Evolutionary conservation across 2,113 vertebrate genomes (phyloP), one percentile per base, ranked within the genome.

Genomic region (Tichodroma muraria): DNA sequence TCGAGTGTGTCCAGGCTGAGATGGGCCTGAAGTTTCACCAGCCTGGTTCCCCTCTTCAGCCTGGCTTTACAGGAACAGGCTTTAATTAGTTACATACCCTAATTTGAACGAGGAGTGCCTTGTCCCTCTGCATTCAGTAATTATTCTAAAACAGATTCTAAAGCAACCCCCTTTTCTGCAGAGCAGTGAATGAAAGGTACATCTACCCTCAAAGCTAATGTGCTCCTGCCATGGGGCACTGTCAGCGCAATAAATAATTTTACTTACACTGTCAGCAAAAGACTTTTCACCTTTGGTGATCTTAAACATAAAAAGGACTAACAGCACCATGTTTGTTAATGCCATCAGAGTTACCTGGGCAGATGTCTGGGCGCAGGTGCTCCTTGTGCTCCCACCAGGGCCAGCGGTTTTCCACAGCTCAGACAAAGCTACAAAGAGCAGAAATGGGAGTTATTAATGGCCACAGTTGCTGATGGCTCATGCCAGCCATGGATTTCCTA

Each of bases 121-220:
- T 40, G 6, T 13, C 49, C 25, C 33, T 28, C 35, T 53, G 42
- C 28, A 60, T 23, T 9, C 15, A 56, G 0, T 17, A 37, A 33
- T 23, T n/a, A 33, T 4, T 52, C 72, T 61, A 15, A 11, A 70
- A 35, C 23, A 33, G 24, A 52, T 15, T 47, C 23, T 66, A 73
- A 33, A 64, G 11, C 12, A 56, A 14, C 4, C 18, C 11, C 24
- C 13, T 5, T 2, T 47, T 13, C 31, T 75, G 42, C 35, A 35
- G 2, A 72, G 68, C 47, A 75, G 42, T 37, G 40, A 23, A 7
- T 1, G 5, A 3, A 27, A 57, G 13, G 44, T 38, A 5, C 21
- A 15, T 2, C 12, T 2, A 9, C 7, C 8, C 18, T 19, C 23
- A n/a, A 6, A 30, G n/a, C 4, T 50, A 22, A 21, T 0, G 0